Percentiles rank a stretch among this genome's conserved stretches.
These are phyloP conservation scores for Molorchus minor DNA, from an alignment of 2,888 invertebrate genomes.

Conservation along the genomic window DNA sequence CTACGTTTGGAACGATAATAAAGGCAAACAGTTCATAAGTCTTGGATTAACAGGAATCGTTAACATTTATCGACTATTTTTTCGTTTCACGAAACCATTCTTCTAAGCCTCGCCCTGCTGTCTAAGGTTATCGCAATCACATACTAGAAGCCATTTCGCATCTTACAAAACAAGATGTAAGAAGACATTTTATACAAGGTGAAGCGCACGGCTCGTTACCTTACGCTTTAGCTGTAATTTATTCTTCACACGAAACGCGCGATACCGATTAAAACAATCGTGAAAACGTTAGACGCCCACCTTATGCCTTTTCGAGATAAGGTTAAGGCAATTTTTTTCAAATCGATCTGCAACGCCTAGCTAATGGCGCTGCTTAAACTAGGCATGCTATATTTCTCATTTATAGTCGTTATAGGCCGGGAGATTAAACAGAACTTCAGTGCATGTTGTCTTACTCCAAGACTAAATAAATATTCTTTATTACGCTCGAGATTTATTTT, in stretches of 20 bases:
- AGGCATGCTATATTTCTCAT: too few relatives aligned
- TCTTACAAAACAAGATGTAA: slow-evolving; percentile 14
- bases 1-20: too few relatives aligned
- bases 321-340: slow-evolving; percentile 1
- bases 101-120: not conserved
- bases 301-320: not conserved
- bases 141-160: slow-evolving; percentile 5
- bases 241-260: not conserved
- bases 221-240: not conserved
- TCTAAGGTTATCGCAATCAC: slow-evolving; percentile 11
- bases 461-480: too few relatives aligned
- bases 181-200: slow-evolving; percentile 15
- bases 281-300: not conserved
- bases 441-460: too few relatives aligned
- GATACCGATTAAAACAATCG: slow-evolving; percentile 5
- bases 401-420: too few relatives aligned
- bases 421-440: too few relatives aligned
- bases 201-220: slow-evolving; percentile 10
- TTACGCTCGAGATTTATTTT: too few relatives aligned
- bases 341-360: not conserved
- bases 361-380: not conserved
- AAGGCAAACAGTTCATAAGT: too few relatives aligned
- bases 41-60: too few relatives aligned
- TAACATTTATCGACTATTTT: too few relatives aligned
- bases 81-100: too few relatives aligned